Evolutionary conservation across 2,888 invertebrate genomes (phyloP).

Genomic region (Druceiella hillmani): DNA sequence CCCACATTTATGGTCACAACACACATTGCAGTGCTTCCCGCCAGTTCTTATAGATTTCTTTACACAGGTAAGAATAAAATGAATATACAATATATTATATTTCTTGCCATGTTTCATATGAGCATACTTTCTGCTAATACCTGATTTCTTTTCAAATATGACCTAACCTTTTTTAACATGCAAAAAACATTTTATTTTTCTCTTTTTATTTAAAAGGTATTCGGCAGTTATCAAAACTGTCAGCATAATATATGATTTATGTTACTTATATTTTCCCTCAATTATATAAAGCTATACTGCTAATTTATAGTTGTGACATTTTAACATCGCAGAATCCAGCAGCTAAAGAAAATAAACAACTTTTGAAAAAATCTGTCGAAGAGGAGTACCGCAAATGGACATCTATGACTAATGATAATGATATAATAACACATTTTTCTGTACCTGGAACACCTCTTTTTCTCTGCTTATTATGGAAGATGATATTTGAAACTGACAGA

Average conservation of each 20-base stretch:
- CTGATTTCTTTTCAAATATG: no score
- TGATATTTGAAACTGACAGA: conserved; percentile 89
- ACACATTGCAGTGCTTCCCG: conserved; percentile 89
- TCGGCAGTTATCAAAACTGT: no score
- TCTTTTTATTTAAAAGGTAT: background rate
- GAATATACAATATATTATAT: no score
- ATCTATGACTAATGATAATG: conserved; percentile 95
- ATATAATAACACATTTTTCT: conserved; percentile 93
- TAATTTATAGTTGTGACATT: conserved; percentile 4
- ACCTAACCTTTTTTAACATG: no score
- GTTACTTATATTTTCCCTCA: background rate
- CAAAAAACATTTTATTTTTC: background rate
- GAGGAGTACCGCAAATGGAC: conserved; percentile 96
- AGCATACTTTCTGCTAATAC: background rate
- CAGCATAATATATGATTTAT: no score
- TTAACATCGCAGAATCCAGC: conserved; percentile 58
- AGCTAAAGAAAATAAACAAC: conserved; percentile 84
- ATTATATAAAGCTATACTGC: background rate
- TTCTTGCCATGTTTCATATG: no score
- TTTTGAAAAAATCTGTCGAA: conserved; percentile 87
- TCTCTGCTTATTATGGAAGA: conserved; percentile 91
- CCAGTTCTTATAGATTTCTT: conserved; percentile 86
- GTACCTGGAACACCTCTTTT: conserved; percentile 90
- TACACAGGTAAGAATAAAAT: conserved; percentile 55
- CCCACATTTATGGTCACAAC: conserved; percentile 92